A percentile compares a stretch with the other conserved stretches of the same genome.
These are phyloP conservation scores for Morus bassanus DNA, from an alignment of 2,797 vertebrate species.

Conservation along the genomic window DNA sequence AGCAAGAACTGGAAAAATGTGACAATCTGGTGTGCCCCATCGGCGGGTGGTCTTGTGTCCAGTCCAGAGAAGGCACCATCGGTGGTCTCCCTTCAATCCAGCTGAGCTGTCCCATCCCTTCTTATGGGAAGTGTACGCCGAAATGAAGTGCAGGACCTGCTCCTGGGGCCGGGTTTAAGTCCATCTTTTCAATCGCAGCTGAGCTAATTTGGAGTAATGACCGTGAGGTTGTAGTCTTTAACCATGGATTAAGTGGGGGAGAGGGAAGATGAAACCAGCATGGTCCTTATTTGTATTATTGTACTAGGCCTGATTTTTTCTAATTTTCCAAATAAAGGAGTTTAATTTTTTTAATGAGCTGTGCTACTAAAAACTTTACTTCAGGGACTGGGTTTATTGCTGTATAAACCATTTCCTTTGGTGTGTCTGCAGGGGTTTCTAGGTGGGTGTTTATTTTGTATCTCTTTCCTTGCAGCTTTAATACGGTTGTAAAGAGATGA, in stretches of 20 bases:
- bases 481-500: neutral
- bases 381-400: neutral
- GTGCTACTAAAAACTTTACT: neutral
- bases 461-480: neutral
- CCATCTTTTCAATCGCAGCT: neutral
- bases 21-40: neutral
- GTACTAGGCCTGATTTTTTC: neutral
- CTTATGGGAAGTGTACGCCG: fast-evolving
- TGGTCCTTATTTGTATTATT: neutral
- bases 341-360: neutral
- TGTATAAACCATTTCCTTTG: neutral
- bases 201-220: neutral
- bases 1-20: neutral
- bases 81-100: neutral
- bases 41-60: neutral
- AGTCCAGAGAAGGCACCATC: neutral
- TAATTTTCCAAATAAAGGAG: constrained; percentile 44
- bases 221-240: fast-evolving
- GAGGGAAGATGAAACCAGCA: neutral
- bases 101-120: neutral
- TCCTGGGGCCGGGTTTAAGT: fast-evolving
- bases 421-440: neutral
- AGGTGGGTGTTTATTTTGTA: neutral
- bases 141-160: neutral
- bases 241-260: neutral